Percentiles rank a stretch among this genome's conserved stretches.
Conservation (phyloP, 2,888 invertebrate genomes). For the Tinea trinotella region DNA sequence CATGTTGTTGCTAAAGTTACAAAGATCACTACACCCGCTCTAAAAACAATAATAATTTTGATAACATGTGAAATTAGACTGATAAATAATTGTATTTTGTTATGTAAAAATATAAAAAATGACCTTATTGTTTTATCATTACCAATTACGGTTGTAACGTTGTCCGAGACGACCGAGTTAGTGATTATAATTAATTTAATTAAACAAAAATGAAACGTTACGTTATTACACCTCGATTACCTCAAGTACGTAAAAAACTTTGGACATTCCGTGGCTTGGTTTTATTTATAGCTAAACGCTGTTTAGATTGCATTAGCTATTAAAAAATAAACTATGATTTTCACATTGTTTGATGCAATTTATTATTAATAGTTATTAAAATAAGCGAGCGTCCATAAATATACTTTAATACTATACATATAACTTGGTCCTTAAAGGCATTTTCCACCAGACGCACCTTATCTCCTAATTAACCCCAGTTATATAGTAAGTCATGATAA, state of each 20-base stretch:
- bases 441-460: conserved; percentile 18
- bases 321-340: too few species aligned
- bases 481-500: background rate
- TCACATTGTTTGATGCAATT: too few species aligned
- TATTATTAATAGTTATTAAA: too few species aligned
- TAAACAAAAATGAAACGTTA: background rate
- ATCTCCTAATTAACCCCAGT: conserved; percentile 21
- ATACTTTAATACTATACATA: background rate
- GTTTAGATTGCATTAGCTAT: too few species aligned
- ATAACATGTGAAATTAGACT: background rate
- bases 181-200: background rate
- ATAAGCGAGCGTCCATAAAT: background rate
- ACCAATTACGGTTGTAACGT: background rate
- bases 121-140: background rate
- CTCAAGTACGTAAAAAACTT: background rate
- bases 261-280: too few species aligned
- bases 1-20: background rate
- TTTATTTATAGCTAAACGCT: too few species aligned
- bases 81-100: background rate
- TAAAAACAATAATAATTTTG: background rate
- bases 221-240: background rate
- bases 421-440: background rate
- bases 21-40: background rate
- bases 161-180: background rate
- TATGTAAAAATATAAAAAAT: background rate